These are phyloP conservation scores for Brachypteracias leptosomus DNA, from an alignment of 2,113 vertebrate genomes.

Conservation along the genomic window DNA sequence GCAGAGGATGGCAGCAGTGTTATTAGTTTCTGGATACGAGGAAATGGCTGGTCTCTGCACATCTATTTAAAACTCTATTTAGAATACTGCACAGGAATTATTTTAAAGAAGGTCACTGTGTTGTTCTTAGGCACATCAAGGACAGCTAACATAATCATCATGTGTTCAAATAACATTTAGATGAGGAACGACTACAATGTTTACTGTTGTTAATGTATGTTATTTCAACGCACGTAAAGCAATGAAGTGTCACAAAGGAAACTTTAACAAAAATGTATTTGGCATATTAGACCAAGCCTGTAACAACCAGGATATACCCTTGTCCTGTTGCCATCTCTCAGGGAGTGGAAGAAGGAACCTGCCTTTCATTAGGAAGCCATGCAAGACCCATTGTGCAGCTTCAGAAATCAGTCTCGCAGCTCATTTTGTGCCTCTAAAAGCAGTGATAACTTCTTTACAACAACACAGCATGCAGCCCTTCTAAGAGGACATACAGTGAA, in stretches of 20 bases:
- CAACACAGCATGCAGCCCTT: background rate
- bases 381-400: background rate
- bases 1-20: constrained; percentile 68
- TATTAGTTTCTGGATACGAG: constrained; percentile 39
- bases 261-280: background rate
- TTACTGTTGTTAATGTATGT: background rate
- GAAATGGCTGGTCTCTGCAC: constrained; percentile 25
- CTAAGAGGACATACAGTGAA: background rate
- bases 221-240: background rate
- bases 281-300: background rate
- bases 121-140: background rate
- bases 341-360: background rate
- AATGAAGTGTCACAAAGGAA: background rate
- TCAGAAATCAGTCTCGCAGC: background rate
- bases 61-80: background rate
- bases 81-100: background rate
- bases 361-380: background rate
- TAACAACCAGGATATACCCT: background rate
- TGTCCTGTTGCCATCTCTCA: background rate
- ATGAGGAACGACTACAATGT: background rate
- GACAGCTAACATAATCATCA: constrained; percentile 15
- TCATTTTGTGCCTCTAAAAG: background rate
- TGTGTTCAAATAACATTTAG: constrained; percentile 7
- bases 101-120: constrained; percentile 31
- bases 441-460: background rate